These are phyloP conservation scores for Chrosomus eos DNA, from an alignment of 2,797 vertebrate species.

Conservation along the genomic window DNA sequence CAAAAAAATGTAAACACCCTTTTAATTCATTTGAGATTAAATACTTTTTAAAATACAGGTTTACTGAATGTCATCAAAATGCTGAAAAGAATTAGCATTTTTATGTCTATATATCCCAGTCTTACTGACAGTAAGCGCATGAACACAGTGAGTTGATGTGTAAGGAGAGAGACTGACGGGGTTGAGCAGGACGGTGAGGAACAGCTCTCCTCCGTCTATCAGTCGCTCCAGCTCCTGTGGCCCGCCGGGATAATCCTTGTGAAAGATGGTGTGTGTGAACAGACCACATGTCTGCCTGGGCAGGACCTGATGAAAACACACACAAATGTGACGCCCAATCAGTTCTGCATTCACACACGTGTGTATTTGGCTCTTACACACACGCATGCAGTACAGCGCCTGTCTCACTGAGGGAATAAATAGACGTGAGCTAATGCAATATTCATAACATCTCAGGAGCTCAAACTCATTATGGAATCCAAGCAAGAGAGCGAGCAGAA, in stretches of 20 bases:
- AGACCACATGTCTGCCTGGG: conserved; percentile 96
- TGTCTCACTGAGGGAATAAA: conserved; percentile 41
- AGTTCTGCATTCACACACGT: neutral
- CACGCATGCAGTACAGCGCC: conserved; percentile 9
- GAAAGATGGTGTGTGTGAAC: conserved; percentile 99
- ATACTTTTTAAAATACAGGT: neutral
- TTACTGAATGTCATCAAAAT: neutral
- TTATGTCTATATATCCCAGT: neutral
- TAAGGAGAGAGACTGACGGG: conserved; percentile 73
- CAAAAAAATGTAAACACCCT: neutral
- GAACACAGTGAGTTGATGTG: neutral
- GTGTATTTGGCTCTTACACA: neutral
- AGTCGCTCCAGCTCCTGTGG: conserved; percentile 96
- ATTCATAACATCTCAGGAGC: conserved; percentile 77
- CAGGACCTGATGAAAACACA: conserved; percentile 78
- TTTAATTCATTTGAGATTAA: neutral
- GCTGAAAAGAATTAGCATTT: neutral
- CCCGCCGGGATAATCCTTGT: conserved; percentile 96
- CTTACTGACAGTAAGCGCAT: neutral
- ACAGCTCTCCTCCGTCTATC: conserved; percentile 97
- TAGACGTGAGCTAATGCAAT: conserved; percentile 65
- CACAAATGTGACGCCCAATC: conserved; percentile 46
- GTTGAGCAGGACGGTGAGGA: conserved; percentile 95
- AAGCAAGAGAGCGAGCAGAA: conserved; percentile 77
- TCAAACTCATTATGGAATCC: conserved; percentile 75